Base-by-base conservation (phyloP, 2,797 vertebrate genomes). In the Valencia hispanica region DNA sequence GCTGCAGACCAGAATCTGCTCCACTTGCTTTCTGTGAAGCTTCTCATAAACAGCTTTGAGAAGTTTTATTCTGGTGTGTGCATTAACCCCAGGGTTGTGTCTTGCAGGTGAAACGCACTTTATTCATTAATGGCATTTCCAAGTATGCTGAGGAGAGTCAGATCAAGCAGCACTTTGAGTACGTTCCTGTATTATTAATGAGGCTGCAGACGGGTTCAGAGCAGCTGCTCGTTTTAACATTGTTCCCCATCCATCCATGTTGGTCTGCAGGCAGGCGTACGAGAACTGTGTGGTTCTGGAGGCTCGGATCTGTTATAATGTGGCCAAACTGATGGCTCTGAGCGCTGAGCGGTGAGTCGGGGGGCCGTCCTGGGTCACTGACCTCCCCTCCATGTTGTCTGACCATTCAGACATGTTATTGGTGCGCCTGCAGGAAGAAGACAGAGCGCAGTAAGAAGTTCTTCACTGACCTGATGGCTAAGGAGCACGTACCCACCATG, bases 121-220 rank as follows among this genome's bases (percentile, higher is more conserved):
- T 99, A 20, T 99, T 99, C 84, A 98, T 99, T 72, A 99, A 97
- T 3, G 97, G 98, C 25, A 97, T 99, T 85, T 99, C 98, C 68
- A 99, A 97, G 86, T 99, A 99, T 0, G 97, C 98, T 0, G 97
- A 98, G 86, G 95, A 98, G 68, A 95, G 91, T 73, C 97, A 99
- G 83, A 99, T 99, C 92, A 99, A 98, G 79, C 97, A 97, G 82
- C 98, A 99, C 93, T 99, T 99, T 94, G 97, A 99, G 98, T 99
- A 85, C 96, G 98, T 96, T 57, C 65, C 30, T 30, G 18, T 0
- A 0, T 36, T 18, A 5, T 10, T 45, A 0, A 9, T n/a, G 2
- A 25, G 10, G 11, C 34, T 1, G 32, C 12, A 9, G 27, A 10
- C 9, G 9, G 43, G 51, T 32, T 22, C 9, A 10, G n/a, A 30